These are phyloP conservation scores for Drosophila pullipes DNA, from an alignment of 2,888 invertebrate genomes.

Conservation along the genomic window DNA sequence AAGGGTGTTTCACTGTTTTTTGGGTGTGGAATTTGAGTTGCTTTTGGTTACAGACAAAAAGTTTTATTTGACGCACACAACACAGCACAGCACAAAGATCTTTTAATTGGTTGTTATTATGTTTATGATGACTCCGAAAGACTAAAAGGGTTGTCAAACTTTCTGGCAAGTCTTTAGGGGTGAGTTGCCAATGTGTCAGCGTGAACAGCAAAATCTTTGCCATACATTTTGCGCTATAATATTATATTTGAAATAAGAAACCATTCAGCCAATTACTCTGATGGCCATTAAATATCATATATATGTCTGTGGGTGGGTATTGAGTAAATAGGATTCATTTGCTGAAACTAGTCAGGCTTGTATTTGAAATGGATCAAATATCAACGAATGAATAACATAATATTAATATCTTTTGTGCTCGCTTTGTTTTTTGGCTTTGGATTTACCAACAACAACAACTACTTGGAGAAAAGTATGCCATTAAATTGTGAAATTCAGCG, in stretches of 20 bases:
- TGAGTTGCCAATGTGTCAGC: constrained; percentile 24
- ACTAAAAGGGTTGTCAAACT: constrained; percentile 70
- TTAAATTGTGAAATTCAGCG: neutral
- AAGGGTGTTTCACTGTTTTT: neutral
- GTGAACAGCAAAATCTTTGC: constrained; percentile 2
- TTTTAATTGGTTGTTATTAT: constrained; percentile 78
- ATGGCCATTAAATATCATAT: constrained; percentile 23
- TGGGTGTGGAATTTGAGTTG: constrained; percentile 68
- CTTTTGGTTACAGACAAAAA: constrained; percentile 69
- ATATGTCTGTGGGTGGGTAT: neutral
- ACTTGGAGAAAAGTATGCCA: neutral
- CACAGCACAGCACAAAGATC: constrained; percentile 62
- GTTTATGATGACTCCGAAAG: constrained; percentile 56
- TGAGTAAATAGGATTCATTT: constrained; percentile 3
- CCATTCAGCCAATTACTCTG: constrained; percentile 63
- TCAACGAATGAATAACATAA: neutral
- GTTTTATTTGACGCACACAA: constrained; percentile 54
- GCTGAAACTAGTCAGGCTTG: constrained; percentile 9
- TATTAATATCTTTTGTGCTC: neutral
- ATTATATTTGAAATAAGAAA: constrained; percentile 42
- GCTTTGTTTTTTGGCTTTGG: neutral
- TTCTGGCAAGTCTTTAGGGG: constrained; percentile 39
- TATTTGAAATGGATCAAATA: constrained; percentile 11
- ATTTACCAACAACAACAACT: too few species aligned
- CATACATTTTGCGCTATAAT: constrained; percentile 10